phyloP scores from a whole-genome alignment of 92 coral and sea anemone species.

The Parazoanthus swiftii region DNA sequence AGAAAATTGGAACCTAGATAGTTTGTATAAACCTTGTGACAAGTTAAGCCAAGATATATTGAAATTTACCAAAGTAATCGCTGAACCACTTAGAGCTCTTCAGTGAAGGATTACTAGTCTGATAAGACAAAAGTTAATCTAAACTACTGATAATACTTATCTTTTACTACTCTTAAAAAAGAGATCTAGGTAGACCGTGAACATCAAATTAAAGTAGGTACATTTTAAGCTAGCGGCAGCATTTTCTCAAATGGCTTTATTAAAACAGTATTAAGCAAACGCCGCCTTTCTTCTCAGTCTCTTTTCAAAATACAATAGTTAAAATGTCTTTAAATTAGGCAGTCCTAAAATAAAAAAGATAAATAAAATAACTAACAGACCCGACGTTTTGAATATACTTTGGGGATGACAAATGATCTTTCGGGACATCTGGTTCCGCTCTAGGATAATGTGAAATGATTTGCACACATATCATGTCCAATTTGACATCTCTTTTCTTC shows the following conservation, averaged over 20 bases:
- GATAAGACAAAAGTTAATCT: conserved; percentile 14
- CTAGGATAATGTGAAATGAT: conserved; percentile 21
- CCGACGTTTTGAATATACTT: conserved; percentile 30
- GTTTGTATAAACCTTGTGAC: conserved; percentile 14
- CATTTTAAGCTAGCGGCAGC: background rate
- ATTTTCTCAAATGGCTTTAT: conserved; percentile 20
- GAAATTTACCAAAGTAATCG: conserved; percentile 35
- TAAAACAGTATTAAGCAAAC: conserved; percentile 23
- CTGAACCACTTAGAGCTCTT: background rate
- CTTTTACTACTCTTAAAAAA: conserved; percentile 3
- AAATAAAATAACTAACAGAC: conserved; percentile 18
- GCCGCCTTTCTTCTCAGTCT: background rate
- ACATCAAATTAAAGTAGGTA: background rate
- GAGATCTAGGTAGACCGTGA: background rate
- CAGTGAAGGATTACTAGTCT: background rate
- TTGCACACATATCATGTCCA: conserved; percentile 25
- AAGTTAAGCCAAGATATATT: conserved; percentile 12
- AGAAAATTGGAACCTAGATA: background rate
- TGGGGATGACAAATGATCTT: conserved; percentile 18
- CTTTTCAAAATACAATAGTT: conserved; percentile 26
- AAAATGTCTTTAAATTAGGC: conserved; percentile 37
- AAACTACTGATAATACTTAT: conserved; percentile 6
- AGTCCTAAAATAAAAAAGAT: conserved; percentile 23
- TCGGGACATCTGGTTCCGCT: conserved; percentile 39
- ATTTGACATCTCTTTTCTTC: conserved; percentile 35